These are phyloP conservation scores for Cyphomyrmex costatus DNA, from an alignment of 1,140 invertebrate species.

Conservation along the genomic window DNA sequence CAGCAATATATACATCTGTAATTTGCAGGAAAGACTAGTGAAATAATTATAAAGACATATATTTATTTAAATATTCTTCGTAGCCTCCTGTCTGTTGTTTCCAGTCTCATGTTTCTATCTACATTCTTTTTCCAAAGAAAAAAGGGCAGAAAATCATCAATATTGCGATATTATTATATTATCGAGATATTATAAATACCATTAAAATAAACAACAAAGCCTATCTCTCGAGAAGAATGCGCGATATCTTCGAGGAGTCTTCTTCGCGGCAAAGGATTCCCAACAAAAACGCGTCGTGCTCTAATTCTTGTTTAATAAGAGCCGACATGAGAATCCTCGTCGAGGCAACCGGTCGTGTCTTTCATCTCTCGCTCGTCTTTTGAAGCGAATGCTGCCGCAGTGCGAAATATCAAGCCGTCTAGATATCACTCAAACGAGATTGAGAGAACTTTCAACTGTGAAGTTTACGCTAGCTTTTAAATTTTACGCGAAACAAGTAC, in stretches of 20 bases:
- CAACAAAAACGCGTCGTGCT: constrained; percentile 10
- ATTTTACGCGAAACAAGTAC: constrained; percentile 3
- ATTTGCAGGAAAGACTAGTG: not conserved
- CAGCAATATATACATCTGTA: not conserved
- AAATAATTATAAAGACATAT: not conserved
- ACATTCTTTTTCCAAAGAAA: not conserved
- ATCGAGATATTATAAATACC: not conserved
- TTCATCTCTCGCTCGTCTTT: constrained; percentile 39
- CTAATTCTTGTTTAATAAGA: constrained; percentile 55
- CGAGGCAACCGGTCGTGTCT: not conserved
- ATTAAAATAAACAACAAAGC: not conserved
- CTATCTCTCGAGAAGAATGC: not conserved
- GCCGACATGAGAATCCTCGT: constrained; percentile 2
- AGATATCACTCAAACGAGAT: not conserved
- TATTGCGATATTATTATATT: constrained; percentile 1
- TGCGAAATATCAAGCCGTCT: constrained; percentile 14
- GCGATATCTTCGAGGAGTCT: not conserved
- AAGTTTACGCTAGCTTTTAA: constrained; percentile 30
- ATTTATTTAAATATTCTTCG: constrained; percentile 7
- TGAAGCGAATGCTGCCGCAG: not conserved
- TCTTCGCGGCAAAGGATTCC: not conserved
- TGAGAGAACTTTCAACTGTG: not conserved
- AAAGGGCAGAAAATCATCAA: not conserved
- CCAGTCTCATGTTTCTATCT: not conserved
- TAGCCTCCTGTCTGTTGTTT: not conserved